Evolutionary conservation across 2,888 invertebrate genomes (phyloP).

Genomic region (Scrobipalpa atriplicella): DNA sequence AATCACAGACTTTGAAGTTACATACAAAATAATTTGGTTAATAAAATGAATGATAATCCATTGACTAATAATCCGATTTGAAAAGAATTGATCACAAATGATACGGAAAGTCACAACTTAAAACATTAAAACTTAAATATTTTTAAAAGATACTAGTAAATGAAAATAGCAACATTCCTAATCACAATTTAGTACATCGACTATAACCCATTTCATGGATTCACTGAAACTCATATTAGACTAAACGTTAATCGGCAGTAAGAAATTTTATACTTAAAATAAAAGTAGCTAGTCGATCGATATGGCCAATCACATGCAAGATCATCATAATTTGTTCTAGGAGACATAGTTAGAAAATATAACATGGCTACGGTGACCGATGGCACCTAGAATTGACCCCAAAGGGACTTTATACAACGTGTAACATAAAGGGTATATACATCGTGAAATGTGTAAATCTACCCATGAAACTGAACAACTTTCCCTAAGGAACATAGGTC

Average conservation of each 20-base stretch:
- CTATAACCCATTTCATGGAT: conserved; percentile 71
- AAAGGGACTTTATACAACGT: too few relatives aligned
- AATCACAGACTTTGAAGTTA: neutral
- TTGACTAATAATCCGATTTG: neutral
- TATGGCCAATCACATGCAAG: conserved; percentile 47
- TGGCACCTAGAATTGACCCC: too few relatives aligned
- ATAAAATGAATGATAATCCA: neutral
- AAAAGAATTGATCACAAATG: neutral
- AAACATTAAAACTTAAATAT: too few relatives aligned
- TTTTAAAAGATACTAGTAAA: neutral
- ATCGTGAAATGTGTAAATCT: too few relatives aligned
- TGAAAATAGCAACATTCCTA: conserved; percentile 32
- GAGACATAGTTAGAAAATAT: neutral
- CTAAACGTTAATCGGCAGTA: conserved; percentile 52
- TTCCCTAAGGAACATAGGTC: too few relatives aligned
- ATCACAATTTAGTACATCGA: conserved; percentile 60
- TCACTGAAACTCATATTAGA: conserved; percentile 45
- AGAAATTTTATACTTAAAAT: conserved; percentile 45
- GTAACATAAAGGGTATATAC: too few relatives aligned
- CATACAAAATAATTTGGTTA: neutral
- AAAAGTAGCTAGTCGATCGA: conserved; percentile 42
- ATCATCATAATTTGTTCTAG: conserved; percentile 28
- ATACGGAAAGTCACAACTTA: too few relatives aligned
- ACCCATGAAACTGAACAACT: too few relatives aligned
- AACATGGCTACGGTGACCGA: neutral